Base-by-base conservation (phyloP, 2,888 invertebrate species). In the Seladonia tumulorum region DNA sequence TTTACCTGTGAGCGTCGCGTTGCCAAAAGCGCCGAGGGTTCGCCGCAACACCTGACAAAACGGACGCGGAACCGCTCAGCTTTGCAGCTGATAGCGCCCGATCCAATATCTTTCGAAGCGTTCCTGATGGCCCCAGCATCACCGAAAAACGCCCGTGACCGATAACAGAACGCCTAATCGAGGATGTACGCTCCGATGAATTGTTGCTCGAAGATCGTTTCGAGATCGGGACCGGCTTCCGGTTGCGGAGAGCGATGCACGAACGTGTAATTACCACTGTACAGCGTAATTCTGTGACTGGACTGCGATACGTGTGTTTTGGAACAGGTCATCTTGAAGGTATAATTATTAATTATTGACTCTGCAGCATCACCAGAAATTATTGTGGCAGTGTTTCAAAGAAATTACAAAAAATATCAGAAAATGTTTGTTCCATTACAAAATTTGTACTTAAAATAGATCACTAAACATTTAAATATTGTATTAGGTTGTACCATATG, bases 1-100 rank as follows among this genome's bases (percentile, higher is more conserved):
- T 85, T 82, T 73, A 85, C 81, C 86, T 82, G 86, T 22, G 66
- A 79, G 68, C 79, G 63, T 70, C 22, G 74, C 63, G 79, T 76
- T 86, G 68, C 77, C 87, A 80, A 80, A 90, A 88, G 53, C 79
- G 74, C 77, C 81, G 71, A 60, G 14, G 74, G 60, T 77, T 60
- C 83, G 78, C 76, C 83, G 35, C 83, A 75, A 87, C 90, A 85
- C 87, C 87, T 90, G 85, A 81, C 85, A 81, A 82, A 87, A 85
- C 83, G 81, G 81, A 82, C 70, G 71, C 76, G 84, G 79, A 77
- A 80, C 75, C 79, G 57, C 49, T 39, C 63, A 42, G 81, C 68
- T 83, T 82, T 71, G 66, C 60, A 42, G 29, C 74, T 45, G 82
- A 88, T 85, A 86, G 84, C 73, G 35, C 73, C 71, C 76, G 76